Evolutionary conservation across 2,888 invertebrate species (phyloP), one percentile per base, ranked within the genome.

Genomic region (Gandaritis pyraliata): DNA sequence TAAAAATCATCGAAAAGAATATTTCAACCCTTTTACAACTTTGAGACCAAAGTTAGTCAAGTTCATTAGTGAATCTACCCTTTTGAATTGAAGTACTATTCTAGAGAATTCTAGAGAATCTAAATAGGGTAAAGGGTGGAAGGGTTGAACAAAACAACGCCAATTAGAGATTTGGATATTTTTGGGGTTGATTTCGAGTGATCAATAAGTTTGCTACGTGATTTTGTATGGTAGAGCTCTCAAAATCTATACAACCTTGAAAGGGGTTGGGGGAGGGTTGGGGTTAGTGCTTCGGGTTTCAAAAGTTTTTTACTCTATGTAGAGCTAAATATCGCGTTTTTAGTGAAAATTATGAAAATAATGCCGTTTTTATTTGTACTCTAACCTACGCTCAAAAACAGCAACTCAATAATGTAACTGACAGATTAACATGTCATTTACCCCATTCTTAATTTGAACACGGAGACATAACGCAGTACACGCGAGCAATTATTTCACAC

Each of bases 401-500:
- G 2, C 10, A 18, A 49, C 30, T n/a, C 13, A 33, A 46, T 38
- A 55, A 38, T 23, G 12, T 23, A 15, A 13, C 15, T 49, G 36
- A 33, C 45, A 58, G 46, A 56, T 64, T 56, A 58, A 47, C 51
- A 70, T 66, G 67, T 63, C 65, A 67, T 39, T 62, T 68, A 70
- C 75, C 59, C 65, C 65, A 64, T 71, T 70, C 55, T 63, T 49
- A 52, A 47, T 65, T 46, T 56, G 50, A 60, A 58, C 61, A 68
- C 50, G 67, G 71, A 74, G 72, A 70, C 62, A 64, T 10, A 48
- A 23, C 11, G 51, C 54, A 61, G 56, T 60, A 74, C 80, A 83
- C 81, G 84, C 77, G 80, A 84, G 76, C 85, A 86, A 87, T 89
- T 88, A 88, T 83, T 81, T 76, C 75, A 77, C 82, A 85, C 88